These are phyloP conservation scores for Drosophila fuyamai DNA, from an alignment of 1,140 invertebrate species.

Conservation along the genomic window DNA sequence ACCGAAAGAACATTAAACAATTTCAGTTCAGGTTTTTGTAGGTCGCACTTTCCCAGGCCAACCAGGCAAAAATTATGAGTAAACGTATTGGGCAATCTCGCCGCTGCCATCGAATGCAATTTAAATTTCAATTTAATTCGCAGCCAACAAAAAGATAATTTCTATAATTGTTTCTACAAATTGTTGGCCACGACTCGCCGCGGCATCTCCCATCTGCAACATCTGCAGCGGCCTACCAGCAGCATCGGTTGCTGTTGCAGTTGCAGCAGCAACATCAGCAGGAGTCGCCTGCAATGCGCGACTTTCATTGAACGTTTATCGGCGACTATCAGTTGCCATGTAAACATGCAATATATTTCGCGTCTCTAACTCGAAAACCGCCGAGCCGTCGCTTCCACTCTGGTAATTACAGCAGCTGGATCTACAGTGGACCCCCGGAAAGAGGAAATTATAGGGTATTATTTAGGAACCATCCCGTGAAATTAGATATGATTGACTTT, in stretches of 20 bases:
- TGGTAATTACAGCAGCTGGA: slow-evolving; percentile 53
- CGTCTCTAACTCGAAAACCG: slow-evolving; percentile 55
- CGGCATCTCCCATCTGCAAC: slow-evolving; percentile 24
- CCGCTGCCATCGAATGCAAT: slow-evolving; percentile 71
- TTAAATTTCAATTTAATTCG: slow-evolving; percentile 83
- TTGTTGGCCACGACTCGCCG: slow-evolving; percentile 72
- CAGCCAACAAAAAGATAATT: slow-evolving; percentile 75
- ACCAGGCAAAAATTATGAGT: slow-evolving; percentile 20
- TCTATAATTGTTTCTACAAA: slow-evolving; percentile 83
- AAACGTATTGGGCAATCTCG: slow-evolving; percentile 51
- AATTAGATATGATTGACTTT: neutral
- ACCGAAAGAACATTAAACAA: slow-evolving; percentile 33
- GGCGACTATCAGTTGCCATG: slow-evolving; percentile 79
- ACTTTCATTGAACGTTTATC: slow-evolving; percentile 83
- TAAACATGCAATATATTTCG: slow-evolving; percentile 82
- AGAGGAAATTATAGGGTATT: slow-evolving; percentile 20
- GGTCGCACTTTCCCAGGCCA: slow-evolving; percentile 56
- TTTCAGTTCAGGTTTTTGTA: slow-evolving; percentile 47
- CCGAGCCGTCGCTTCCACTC: slow-evolving; percentile 16
- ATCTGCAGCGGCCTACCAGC: slow-evolving; percentile 24
- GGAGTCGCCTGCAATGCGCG: slow-evolving; percentile 31
- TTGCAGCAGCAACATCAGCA: slow-evolving; percentile 17
- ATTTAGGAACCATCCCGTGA: neutral
- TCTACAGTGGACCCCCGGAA: slow-evolving; percentile 32
- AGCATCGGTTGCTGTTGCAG: slow-evolving; percentile 4